Conservation (phyloP, 2,113 vertebrate species). For the Hippopotamus amphibius region DNA sequence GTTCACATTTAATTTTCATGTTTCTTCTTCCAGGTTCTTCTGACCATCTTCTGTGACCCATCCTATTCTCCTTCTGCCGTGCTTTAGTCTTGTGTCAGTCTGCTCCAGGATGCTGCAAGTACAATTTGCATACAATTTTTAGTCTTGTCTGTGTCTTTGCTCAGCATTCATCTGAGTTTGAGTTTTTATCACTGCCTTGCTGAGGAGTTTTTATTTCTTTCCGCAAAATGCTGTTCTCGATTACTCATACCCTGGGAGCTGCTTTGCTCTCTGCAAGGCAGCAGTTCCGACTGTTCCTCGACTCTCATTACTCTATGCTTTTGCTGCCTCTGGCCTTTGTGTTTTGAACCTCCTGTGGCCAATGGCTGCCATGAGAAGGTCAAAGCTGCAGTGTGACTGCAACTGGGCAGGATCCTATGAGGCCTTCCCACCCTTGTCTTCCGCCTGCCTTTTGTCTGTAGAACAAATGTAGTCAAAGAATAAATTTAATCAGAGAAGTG, state of each 20-base stretch:
- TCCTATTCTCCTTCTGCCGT: neutral
- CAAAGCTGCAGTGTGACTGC: neutral
- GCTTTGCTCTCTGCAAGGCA: slow-evolving; percentile 25
- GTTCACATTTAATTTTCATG: neutral
- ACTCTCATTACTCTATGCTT: neutral
- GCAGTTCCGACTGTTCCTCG: neutral
- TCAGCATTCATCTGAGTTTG: slow-evolving; percentile 43
- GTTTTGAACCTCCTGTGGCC: slow-evolving; percentile 21
- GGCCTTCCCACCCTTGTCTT: neutral
- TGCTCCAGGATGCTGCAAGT: neutral
- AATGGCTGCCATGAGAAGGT: slow-evolving; percentile 28
- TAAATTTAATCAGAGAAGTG: neutral
- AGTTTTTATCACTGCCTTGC: slow-evolving; percentile 36
- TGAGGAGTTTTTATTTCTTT: slow-evolving; percentile 46
- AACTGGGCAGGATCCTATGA: neutral
- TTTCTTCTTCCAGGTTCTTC: slow-evolving; percentile 7
- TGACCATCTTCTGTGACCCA: neutral
- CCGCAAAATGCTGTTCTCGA: slow-evolving; percentile 33
- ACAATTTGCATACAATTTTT: slow-evolving; percentile 7
- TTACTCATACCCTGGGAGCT: neutral
- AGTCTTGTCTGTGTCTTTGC: neutral
- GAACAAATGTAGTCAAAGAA: neutral
- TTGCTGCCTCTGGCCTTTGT: slow-evolving; percentile 10
- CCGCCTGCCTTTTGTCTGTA: neutral
- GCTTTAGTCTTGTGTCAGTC: neutral